Base-by-base conservation (phyloP, 2,797 vertebrate species). In the Erpetoichthys calabaricus region DNA sequence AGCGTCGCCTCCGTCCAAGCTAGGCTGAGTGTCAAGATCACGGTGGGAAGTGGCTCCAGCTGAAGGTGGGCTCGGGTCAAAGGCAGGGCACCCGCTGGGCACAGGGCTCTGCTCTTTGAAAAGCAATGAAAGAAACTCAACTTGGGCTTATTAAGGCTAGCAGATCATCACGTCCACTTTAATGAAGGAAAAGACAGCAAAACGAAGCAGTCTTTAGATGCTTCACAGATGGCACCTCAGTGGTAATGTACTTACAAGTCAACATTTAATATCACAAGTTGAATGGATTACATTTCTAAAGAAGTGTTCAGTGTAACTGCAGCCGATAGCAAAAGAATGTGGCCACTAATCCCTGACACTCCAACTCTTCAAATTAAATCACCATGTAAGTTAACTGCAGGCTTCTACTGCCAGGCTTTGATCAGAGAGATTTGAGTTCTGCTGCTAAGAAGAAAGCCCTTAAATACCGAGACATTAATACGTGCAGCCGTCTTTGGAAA, bases 21-120 rank as follows among this genome's bases (percentile, higher is more conserved):
- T 25, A 73, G 86, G 83, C 72, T 76, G 79, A 73, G 73, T 82
- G 79, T 91, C 83, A 89, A 84, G 87, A 75, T 80, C 86, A 60
- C 88, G 80, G 86, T 81, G 65, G 88, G 84, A 80, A 81, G 83
- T 79, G 81, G 81, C 84, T 79, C 80, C 77, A 71, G 71, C 75
- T 83, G 73, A 82, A 86, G 78, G 83, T 85, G 82, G 89, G 87
- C 82, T 78, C 47, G 64, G 83, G 82, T 79, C 78, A 75, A 70
- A 64, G 71, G 76, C 64, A 56, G 72, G 64, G 74, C 72, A 73
- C 80, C 74, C 75, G 53, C 70, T 59, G 67, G 79, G 80, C 62
- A 71, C 73, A 66, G 64, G 64, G 63, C 60, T 65, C 64, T 70
- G 65, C 63, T 64, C 64, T 62, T 64, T 58, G 58, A 62, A 60